Evolutionary conservation across 1,140 invertebrate species (phyloP).

Genomic region (Yoshiicerus persimilis): DNA sequence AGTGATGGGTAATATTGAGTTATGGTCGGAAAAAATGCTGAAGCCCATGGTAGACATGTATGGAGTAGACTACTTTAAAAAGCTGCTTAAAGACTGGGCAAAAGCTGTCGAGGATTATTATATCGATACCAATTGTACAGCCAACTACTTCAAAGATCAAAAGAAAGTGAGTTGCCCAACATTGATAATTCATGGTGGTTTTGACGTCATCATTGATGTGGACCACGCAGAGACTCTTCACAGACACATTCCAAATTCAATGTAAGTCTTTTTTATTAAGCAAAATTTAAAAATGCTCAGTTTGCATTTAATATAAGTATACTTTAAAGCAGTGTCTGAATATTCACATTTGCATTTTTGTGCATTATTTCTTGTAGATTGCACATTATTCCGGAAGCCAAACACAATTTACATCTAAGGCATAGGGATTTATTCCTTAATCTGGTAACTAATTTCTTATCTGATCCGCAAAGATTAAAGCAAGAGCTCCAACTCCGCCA

Average conservation of each 20-base stretch:
- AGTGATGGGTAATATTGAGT: constrained; percentile 65
- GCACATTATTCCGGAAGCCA: constrained; percentile 72
- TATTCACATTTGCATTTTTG: no score
- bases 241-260: constrained; percentile 65
- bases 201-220: constrained; percentile 69
- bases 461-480: neutral
- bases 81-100: constrained; percentile 70
- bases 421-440: constrained; percentile 78
- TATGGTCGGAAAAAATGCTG: constrained; percentile 78
- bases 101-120: constrained; percentile 64
- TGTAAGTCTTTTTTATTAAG: constrained; percentile 54
- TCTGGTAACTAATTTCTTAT: constrained; percentile 67
- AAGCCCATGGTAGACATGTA: constrained; percentile 72
- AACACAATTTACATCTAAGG: constrained; percentile 79
- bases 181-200: constrained; percentile 75
- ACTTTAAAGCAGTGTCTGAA: no score
- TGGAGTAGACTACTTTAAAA: constrained; percentile 69
- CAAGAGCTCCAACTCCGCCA: neutral
- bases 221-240: constrained; percentile 71
- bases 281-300: neutral
- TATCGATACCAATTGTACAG: constrained; percentile 60
- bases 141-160: constrained; percentile 69
- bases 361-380: constrained; percentile 58
- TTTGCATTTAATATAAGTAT: no score
- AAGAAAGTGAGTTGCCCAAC: constrained; percentile 69